A percentile compares a stretch with the other conserved stretches of the same genome.
phyloP scores from a whole-genome alignment of 2,797 vertebrate species.

The Liparis tanakae region DNA sequence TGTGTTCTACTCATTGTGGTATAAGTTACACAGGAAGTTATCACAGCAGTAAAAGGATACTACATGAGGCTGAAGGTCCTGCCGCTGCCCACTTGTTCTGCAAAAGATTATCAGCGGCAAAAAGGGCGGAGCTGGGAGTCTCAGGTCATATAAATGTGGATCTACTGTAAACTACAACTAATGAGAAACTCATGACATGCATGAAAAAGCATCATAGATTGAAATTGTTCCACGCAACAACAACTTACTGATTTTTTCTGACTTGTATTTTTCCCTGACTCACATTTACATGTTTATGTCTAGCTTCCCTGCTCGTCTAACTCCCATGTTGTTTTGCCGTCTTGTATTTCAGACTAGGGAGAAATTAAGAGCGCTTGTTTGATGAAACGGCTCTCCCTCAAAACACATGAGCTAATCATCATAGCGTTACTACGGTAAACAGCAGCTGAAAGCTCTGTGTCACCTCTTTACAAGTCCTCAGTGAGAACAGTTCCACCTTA shows the following conservation, averaged over 20 bases:
- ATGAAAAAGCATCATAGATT: conserved; percentile 7
- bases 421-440: conserved; percentile 26
- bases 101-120: neutral
- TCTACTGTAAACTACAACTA: neutral
- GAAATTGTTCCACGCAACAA: neutral
- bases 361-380: conserved; percentile 16
- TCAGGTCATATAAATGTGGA: neutral
- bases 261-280: no score
- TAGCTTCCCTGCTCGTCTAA: neutral
- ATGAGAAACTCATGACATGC: neutral
- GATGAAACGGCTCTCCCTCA: neutral
- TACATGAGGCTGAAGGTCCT: neutral
- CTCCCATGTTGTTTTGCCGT: neutral
- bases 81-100: neutral
- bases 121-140: neutral
- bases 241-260: neutral
- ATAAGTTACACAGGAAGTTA: neutral
- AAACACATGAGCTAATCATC: conserved; percentile 17
- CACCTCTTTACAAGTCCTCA: conserved; percentile 8
- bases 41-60: neutral
- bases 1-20: neutral
- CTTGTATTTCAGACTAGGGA: conserved; percentile 11
- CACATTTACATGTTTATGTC: neutral
- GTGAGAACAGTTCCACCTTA: conserved; percentile 29
- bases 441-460: conserved; percentile 18